These are phyloP conservation scores for Sarcophaga carnaria DNA, from an alignment of 2,888 invertebrate genomes.

Conservation along the genomic window DNA sequence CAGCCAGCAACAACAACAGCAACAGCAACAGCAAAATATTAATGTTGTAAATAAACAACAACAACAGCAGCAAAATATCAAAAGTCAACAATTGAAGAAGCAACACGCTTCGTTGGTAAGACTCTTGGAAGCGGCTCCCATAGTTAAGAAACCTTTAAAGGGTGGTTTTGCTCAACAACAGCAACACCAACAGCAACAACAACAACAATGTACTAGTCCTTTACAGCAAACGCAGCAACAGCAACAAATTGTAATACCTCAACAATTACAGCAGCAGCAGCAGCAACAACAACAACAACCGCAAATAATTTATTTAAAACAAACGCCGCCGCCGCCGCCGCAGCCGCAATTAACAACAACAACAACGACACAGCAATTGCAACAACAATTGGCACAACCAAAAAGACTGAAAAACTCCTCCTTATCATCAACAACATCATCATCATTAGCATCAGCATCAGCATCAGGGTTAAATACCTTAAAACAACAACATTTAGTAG, in stretches of 20 bases:
- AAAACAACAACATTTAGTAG: conserved; percentile 59
- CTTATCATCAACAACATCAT: conserved; percentile 64
- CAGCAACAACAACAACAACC: conserved; percentile 65
- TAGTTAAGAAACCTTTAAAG: conserved; percentile 73
- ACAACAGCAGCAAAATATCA: conserved; percentile 71
- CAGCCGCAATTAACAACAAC: conserved; percentile 65
- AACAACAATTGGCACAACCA: conserved; percentile 75
- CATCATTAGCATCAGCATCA: conserved; percentile 54
- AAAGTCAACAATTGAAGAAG: conserved; percentile 83
- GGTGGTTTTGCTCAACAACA: not conserved
- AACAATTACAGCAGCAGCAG: conserved; percentile 60
- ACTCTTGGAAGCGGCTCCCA: conserved; percentile 84
- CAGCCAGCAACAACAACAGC: conserved; percentile 60
- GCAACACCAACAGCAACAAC: conserved; percentile 38
- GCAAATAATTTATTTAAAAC: conserved; percentile 70
- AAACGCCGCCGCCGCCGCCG: conserved; percentile 27
- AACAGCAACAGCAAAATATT: conserved; percentile 59
- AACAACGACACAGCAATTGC: conserved; percentile 63
- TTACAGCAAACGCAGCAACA: conserved; percentile 57
- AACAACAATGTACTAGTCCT: conserved; percentile 62
- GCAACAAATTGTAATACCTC: conserved; percentile 64
- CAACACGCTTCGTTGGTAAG: conserved; percentile 86
- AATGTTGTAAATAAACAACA: conserved; percentile 53
- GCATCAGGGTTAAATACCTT: not conserved
- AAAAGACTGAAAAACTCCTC: conserved; percentile 78